Evolutionary conservation across 2,888 invertebrate genomes (phyloP).

Genomic region (Brenthis hecate): DNA sequence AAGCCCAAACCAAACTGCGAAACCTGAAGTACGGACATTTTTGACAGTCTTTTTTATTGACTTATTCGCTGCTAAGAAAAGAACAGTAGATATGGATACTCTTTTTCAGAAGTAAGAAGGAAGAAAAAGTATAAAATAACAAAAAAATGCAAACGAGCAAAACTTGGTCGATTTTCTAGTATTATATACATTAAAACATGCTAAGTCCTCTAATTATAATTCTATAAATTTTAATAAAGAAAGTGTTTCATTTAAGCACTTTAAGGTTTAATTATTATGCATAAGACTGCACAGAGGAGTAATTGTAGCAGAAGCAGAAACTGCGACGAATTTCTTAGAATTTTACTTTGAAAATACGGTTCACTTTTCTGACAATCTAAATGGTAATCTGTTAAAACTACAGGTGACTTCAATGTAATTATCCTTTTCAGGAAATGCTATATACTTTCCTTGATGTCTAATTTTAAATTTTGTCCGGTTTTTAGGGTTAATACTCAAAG

Average conservation of each 20-base stretch:
- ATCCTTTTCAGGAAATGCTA: conserved; percentile 46
- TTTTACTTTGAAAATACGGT: conserved; percentile 37
- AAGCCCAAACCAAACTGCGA: too few relatives aligned
- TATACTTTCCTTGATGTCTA: conserved; percentile 11
- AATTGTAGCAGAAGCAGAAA: conserved; percentile 27
- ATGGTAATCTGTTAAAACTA: conserved; percentile 42
- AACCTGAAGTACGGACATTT: too few relatives aligned
- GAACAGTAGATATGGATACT: too few relatives aligned
- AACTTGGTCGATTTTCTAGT: too few relatives aligned
- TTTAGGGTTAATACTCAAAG: too few relatives aligned
- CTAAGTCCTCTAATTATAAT: neutral
- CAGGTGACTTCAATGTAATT: conserved; percentile 41
- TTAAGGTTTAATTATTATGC: conserved; percentile 29
- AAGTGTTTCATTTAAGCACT: conserved; percentile 19
- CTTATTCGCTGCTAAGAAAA: too few relatives aligned
- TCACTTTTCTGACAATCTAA: conserved; percentile 44
- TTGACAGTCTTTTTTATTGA: too few relatives aligned
- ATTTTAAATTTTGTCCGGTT: conserved; percentile 1
- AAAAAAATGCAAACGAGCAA: too few relatives aligned
- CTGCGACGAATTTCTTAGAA: conserved; percentile 32
- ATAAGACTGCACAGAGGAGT: conserved; percentile 26
- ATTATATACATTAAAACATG: too few relatives aligned
- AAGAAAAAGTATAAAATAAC: too few relatives aligned
- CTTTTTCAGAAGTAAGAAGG: too few relatives aligned
- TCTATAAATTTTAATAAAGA: conserved; percentile 7